A percentile compares a stretch with the other conserved stretches of the same genome.
Conservation (phyloP, 2,888 invertebrate species). For the Clivina fossor region DNA sequence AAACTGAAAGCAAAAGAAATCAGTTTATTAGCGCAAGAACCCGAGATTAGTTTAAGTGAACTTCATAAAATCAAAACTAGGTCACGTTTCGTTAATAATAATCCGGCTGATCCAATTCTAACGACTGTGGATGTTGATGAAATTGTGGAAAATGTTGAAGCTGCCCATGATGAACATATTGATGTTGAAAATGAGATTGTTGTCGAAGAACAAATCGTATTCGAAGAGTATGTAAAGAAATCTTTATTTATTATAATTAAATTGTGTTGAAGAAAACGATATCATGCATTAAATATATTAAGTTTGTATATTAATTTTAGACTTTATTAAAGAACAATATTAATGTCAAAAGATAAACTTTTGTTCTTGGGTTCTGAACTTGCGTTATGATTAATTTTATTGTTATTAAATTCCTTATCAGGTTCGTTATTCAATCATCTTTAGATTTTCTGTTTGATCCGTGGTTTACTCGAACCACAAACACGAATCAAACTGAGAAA, state of each 20-base stretch:
- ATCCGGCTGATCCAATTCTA: slow-evolving; percentile 25
- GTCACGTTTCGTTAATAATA: slow-evolving; percentile 20
- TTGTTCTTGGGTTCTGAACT: no score
- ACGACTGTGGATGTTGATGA: slow-evolving; percentile 27
- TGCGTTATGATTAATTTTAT: no score
- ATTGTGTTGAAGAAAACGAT: no score
- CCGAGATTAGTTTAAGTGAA: slow-evolving; percentile 60
- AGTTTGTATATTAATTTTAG: neutral
- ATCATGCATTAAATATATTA: neutral
- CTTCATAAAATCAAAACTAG: slow-evolving; percentile 58
- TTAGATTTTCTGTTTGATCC: no score
- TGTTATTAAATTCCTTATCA: no score
- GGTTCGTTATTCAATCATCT: no score
- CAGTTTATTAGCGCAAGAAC: slow-evolving; percentile 63
- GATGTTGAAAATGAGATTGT: slow-evolving; percentile 46
- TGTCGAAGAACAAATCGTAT: slow-evolving; percentile 52
- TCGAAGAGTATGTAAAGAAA: slow-evolving; percentile 56
- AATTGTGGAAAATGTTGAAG: slow-evolving; percentile 22
- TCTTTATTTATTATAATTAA: slow-evolving; percentile 17
- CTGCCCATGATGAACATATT: neutral
- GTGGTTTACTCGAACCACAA: no score
- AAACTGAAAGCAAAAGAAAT: slow-evolving; percentile 68
- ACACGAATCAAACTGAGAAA: no score
- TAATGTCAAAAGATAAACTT: no score
- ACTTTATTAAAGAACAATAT: no score